Percentiles rank a stretch among this genome's conserved stretches.
Evolutionary conservation across 2,888 invertebrate species (phyloP).

Genomic region (Malachius bipustulatus): DNA sequence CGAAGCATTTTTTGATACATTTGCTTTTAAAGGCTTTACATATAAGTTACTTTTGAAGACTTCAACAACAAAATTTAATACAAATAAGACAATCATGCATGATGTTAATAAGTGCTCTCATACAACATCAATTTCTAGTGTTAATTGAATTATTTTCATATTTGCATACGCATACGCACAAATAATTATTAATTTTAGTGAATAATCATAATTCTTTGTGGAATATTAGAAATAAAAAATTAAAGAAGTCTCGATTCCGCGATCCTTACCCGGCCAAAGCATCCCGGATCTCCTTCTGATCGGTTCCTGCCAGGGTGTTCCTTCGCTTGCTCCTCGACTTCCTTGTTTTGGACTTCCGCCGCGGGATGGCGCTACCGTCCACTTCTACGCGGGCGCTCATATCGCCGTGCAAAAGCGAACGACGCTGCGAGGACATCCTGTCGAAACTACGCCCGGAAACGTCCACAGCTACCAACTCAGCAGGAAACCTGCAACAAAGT

Average conservation of each 20-base stretch:
- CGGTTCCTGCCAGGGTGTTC: slow-evolving; percentile 84
- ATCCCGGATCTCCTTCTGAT: slow-evolving; percentile 79
- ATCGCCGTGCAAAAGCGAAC: slow-evolving; percentile 56
- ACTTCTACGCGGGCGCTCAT: slow-evolving; percentile 21
- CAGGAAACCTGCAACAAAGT: slow-evolving; percentile 57
- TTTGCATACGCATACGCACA: slow-evolving; percentile 7
- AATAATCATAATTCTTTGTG: no score
- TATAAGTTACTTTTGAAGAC: no score
- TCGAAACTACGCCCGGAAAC: slow-evolving; percentile 79
- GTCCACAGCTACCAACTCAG: slow-evolving; percentile 80
- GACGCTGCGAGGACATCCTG: slow-evolving; percentile 75
- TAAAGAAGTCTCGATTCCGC: slow-evolving; percentile 9
- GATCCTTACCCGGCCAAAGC: slow-evolving; percentile 69
- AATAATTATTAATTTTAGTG: no score
- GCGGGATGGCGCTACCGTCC: slow-evolving; percentile 42
- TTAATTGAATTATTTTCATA: not conserved
- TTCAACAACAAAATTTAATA: no score
- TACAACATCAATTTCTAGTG: no score
- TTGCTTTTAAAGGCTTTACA: no score
- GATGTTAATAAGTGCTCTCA: no score
- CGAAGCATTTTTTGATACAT: no score
- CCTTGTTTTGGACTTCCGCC: slow-evolving; percentile 58
- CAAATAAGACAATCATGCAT: no score
- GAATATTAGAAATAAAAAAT: slow-evolving; percentile 4
- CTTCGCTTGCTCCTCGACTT: slow-evolving; percentile 73